Evolutionary conservation across 2,113 vertebrate genomes (phyloP), one percentile per base, ranked within the genome.

Genomic region (Pachyramphus minor): DNA sequence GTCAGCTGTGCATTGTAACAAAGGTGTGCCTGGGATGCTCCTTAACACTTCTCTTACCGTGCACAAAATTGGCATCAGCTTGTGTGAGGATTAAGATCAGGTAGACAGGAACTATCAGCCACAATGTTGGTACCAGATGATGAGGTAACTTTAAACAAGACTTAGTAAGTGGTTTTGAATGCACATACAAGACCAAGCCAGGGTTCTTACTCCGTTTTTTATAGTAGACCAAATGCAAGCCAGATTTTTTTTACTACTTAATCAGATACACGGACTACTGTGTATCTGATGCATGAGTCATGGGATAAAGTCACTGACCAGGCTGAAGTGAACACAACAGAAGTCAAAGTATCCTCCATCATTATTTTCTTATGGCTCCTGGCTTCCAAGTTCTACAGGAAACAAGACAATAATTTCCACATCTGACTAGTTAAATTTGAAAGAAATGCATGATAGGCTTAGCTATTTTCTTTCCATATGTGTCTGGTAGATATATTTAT

Each of bases 401-500:
- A 85, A 14, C 21, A 71, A 85, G 33, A 66, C 59, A 81, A 45
- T 21, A 33, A 60, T 45, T 81, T 76, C 69, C 71, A 55, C 45
- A 89, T 73, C 35, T 63, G 37, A 83, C 39, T 71, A 63, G 66
- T 89, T n/a, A 11, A 89, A 30, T 63, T 53, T 27, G 23, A 77
- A 88, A 47, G 31, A 62, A 81, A 88, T 3, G 17, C 49, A 84
- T 55, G 13, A 35, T 55, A 75, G 41, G 39, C 39, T 75, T 35
- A 50, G 39, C 18, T 69, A n/a, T 55, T 88, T 87, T 76, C 75
- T 80, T 84, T 79, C 73, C 72, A 50, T 20, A 20, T 47, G 25
- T 76, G 62, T 59, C 89, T 93, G 37, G 71, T 19, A 73, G 66
- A 73, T 31, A 56, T n/a, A 82, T 68, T 89, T 87, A 66, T 86